Conservation (phyloP, 2,888 invertebrate genomes). For the Carabus problematicus region DNA sequence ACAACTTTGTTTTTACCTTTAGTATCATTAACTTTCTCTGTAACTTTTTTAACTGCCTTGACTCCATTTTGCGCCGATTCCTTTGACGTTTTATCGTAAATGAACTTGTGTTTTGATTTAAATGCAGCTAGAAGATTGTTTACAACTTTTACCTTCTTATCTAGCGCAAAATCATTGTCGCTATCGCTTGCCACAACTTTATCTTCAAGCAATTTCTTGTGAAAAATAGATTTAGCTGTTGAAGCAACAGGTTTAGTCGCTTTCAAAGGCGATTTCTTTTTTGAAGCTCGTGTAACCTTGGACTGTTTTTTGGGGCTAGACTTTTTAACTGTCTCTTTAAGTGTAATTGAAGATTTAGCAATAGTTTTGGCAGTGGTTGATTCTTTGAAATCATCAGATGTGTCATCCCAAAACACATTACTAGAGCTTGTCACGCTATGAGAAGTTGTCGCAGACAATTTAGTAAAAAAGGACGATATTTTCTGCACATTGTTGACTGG, state of each 20-base stretch:
- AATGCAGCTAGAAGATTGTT: constrained; percentile 8
- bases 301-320: too few species aligned
- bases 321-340: too few species aligned
- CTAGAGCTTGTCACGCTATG: too few species aligned
- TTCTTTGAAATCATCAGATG: too few species aligned
- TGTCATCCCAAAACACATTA: too few species aligned
- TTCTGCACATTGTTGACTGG: constrained; percentile 20
- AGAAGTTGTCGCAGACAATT: constrained; percentile 9
- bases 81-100: neutral
- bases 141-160: constrained; percentile 9
- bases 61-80: neutral
- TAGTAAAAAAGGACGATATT: constrained; percentile 36
- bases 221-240: too few species aligned
- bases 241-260: constrained; percentile 1
- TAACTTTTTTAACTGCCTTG: neutral
- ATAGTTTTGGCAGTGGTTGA: too few species aligned
- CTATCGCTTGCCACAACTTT: neutral
- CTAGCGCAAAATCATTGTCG: constrained; percentile 20
- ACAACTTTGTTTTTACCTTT: neutral
- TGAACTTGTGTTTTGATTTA: constrained; percentile 1
- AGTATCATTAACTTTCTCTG: neutral
- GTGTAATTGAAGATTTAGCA: too few species aligned
- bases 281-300: neutral
- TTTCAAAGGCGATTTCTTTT: constrained; percentile 17
- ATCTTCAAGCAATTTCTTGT: too few species aligned